Percentiles rank a stretch among this genome's conserved stretches.
Conservation (phyloP, 2,888 invertebrate species). For the Limnephilus lunatus region DNA sequence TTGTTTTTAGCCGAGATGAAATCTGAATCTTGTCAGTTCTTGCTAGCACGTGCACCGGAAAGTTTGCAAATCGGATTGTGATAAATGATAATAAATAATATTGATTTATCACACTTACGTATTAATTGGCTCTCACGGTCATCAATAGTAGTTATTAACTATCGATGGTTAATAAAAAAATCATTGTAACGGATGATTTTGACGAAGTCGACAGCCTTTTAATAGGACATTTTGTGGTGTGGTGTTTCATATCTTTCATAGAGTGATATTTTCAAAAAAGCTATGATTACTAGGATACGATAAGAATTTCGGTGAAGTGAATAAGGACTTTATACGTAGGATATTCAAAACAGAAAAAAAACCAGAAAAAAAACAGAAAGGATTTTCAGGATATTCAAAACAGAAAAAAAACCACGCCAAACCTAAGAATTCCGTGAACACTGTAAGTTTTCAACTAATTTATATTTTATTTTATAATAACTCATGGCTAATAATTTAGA, state of each 20-base stretch:
- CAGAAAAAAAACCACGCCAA: not conserved
- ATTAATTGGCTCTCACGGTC: not conserved
- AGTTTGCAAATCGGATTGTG: slow-evolving; percentile 13
- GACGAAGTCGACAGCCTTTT: not conserved
- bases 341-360: not conserved
- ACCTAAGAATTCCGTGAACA: not conserved
- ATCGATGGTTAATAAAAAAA: not conserved
- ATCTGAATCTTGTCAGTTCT: slow-evolving; percentile 28
- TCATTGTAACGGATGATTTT: not conserved
- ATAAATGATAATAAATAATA: not conserved
- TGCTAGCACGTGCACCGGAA: slow-evolving; percentile 19
- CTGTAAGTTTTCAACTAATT: not conserved
- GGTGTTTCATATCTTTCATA: not conserved
- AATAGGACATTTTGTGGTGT: not conserved
- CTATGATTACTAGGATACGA: not conserved
- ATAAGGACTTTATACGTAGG: not conserved
- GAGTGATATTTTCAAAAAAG: not conserved
- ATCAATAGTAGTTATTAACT: not conserved
- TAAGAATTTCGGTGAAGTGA: not conserved
- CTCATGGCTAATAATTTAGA: not conserved
- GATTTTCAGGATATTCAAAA: not conserved
- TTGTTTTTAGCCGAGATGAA: not conserved
- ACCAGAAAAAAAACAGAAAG: too few relatives aligned
- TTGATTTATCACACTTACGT: not conserved
- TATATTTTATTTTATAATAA: not conserved